These are phyloP conservation scores for Pseudorhiza aurosa DNA, from an alignment of 30 jellyfish, hydroid and myxozoan species.

Conservation along the genomic window DNA sequence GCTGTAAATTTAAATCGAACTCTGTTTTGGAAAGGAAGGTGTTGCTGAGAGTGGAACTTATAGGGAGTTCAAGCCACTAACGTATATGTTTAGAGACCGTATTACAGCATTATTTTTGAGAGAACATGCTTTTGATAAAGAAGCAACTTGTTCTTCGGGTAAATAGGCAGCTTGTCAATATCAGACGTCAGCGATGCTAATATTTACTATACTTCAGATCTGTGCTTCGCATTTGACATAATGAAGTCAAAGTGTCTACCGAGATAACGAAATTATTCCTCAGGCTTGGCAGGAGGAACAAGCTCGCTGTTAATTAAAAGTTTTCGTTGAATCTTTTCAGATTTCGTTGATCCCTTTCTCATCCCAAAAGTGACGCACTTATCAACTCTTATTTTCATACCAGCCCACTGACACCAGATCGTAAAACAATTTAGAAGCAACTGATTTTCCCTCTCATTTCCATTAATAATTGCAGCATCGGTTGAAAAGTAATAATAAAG, in stretches of 20 bases:
- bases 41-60: neutral
- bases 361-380: constrained; percentile 22
- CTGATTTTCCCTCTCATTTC: constrained; percentile 11
- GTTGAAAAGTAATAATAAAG: too few relatives aligned
- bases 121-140: neutral
- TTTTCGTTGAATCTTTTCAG: constrained; percentile 2
- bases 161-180: constrained; percentile 1
- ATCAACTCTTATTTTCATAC: constrained; percentile 8
- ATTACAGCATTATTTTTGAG: constrained; percentile 10
- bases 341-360: neutral
- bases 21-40: constrained; percentile 6
- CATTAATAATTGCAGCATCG: constrained; percentile 31
- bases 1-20: constrained; percentile 8
- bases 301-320: neutral
- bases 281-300: neutral
- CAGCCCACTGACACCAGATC: constrained; percentile 36
- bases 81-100: neutral
- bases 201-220: neutral
- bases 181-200: neutral
- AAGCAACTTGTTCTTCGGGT: constrained; percentile 12
- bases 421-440: constrained; percentile 25
- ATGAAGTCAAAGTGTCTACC: constrained; percentile 16
- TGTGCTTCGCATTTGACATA: neutral
- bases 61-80: constrained; percentile 23
- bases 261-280: constrained; percentile 2